Conservation (phyloP, 2,797 vertebrate genomes). For the Dendrocincla tyrannina region DNA sequence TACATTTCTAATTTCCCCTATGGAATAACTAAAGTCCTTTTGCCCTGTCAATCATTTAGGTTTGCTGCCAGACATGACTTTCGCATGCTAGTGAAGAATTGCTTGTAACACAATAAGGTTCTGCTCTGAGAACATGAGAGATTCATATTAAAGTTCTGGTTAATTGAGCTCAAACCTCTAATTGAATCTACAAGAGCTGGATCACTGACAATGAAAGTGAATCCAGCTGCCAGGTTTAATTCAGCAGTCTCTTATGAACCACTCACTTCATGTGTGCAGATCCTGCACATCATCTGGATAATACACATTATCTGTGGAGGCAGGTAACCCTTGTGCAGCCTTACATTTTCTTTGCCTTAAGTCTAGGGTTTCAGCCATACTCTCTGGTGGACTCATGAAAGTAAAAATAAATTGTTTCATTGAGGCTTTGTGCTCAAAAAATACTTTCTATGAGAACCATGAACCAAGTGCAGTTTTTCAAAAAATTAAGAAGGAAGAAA, state of each 20-base stretch:
- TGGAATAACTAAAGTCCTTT: neutral
- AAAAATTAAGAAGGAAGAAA: neutral
- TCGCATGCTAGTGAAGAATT: neutral
- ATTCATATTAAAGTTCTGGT: neutral
- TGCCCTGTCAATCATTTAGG: neutral
- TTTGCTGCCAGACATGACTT: neutral
- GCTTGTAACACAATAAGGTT: neutral
- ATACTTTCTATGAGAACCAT: neutral
- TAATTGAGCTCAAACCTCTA: slow-evolving; percentile 43
- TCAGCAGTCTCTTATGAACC: neutral
- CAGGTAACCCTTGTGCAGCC: neutral
- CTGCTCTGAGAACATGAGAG: neutral
- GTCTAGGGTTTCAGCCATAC: neutral
- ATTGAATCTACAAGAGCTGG: slow-evolving; percentile 37
- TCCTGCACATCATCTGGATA: neutral
- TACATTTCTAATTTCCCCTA: neutral
- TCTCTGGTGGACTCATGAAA: neutral
- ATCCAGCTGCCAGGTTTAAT: slow-evolving; percentile 31
- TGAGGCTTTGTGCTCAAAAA: neutral
- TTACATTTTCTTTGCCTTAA: neutral
- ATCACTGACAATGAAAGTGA: slow-evolving; percentile 11
- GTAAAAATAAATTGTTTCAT: neutral
- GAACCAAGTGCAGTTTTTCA: neutral
- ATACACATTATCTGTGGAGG: neutral
- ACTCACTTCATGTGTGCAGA: neutral